phyloP scores from a whole-genome alignment of 2,113 vertebrate species.

The Muscicapa adusta region DNA sequence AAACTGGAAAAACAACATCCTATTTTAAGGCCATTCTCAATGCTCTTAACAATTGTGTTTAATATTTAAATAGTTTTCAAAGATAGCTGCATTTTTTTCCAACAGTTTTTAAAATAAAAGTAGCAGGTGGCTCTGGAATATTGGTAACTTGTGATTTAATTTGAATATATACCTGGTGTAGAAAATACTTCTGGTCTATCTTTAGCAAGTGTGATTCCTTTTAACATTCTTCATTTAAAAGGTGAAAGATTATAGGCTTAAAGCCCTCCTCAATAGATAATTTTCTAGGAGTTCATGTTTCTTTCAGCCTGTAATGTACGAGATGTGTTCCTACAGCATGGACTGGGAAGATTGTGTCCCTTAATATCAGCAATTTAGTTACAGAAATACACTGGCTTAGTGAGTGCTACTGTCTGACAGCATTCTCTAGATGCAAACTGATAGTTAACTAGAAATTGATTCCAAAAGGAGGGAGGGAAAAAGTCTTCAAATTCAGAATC shows the following conservation, averaged over 20 bases:
- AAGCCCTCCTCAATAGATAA: not conserved
- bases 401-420: not conserved
- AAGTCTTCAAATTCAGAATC: not conserved
- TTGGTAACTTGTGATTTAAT: not conserved
- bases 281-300: not conserved
- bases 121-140: not conserved
- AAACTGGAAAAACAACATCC: constrained; percentile 46
- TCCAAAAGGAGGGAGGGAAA: not conserved
- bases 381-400: not conserved
- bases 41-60: not conserved
- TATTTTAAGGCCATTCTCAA: constrained; percentile 20
- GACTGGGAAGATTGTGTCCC: not conserved
- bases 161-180: not conserved
- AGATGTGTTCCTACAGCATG: not conserved
- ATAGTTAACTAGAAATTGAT: not conserved
- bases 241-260: not conserved
- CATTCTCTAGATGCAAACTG: not conserved
- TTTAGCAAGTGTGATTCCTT: not conserved
- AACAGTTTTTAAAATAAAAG: not conserved
- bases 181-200: not conserved
- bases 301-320: not conserved
- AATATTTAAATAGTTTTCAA: constrained; percentile 31
- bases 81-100: constrained; percentile 11
- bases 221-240: not conserved
- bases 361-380: not conserved